Percentiles rank a stretch among this genome's conserved stretches.
Evolutionary conservation across 2,113 vertebrate genomes (phyloP).

Genomic region (Antechinus flavipes): DNA sequence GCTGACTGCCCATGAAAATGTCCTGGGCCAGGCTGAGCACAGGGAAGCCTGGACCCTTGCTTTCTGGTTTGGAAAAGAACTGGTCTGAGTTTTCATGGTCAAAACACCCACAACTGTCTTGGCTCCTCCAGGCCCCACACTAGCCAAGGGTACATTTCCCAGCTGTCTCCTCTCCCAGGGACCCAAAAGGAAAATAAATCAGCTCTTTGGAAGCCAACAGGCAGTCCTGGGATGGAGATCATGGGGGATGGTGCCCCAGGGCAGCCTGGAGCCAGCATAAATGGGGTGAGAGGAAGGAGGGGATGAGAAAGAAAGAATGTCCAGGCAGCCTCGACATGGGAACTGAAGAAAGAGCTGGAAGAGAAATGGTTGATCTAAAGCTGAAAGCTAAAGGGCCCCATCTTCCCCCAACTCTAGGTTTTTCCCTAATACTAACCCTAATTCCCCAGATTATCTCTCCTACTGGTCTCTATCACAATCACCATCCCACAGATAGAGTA

Average conservation of each 20-base stretch:
- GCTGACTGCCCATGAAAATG: not conserved
- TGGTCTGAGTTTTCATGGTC: constrained; percentile 1
- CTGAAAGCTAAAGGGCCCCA: not conserved
- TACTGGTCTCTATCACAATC: too few relatives aligned
- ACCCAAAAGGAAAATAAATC: not conserved
- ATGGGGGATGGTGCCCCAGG: not conserved
- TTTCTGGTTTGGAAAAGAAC: constrained; percentile 10
- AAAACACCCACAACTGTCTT: constrained; percentile 5
- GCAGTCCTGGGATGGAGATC: not conserved
- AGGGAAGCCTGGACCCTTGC: not conserved
- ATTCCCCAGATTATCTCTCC: not conserved
- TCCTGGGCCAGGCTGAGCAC: not conserved
- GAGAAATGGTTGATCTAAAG: not conserved
- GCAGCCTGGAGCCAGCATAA: not conserved
- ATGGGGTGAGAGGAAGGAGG: not conserved
- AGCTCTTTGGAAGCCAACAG: not conserved
- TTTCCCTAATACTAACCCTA: not conserved
- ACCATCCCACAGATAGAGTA: not conserved
- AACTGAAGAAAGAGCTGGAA: not conserved
- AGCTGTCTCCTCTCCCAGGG: not conserved
- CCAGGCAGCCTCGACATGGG: not conserved
- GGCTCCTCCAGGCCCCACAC: not conserved
- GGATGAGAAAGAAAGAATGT: not conserved
- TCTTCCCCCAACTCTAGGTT: not conserved
- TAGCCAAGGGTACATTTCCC: constrained; percentile 7